Conservation (phyloP, 2,113 vertebrate species). For the Condylura cristata region DNA sequence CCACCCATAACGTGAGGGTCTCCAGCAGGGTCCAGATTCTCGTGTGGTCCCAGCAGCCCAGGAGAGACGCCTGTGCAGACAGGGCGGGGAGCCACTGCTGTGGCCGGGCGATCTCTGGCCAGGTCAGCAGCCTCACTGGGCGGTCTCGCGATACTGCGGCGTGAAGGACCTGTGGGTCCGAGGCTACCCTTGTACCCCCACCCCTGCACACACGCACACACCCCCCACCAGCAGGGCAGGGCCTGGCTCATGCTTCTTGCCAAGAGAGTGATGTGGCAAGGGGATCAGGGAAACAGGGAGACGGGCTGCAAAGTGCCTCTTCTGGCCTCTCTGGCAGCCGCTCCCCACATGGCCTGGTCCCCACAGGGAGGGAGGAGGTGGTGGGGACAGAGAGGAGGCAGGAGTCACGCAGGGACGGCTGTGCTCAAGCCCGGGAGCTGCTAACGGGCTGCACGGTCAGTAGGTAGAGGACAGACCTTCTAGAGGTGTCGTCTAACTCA, state of each 20-base stretch:
- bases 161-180: neutral
- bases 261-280: neutral
- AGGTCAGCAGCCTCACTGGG: neutral
- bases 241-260: neutral
- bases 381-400: constrained; percentile 53
- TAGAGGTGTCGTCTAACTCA: constrained; percentile 71
- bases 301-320: neutral
- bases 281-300: too few relatives aligned
- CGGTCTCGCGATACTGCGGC: neutral
- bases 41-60: neutral
- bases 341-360: neutral
- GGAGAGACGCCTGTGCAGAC: neutral
- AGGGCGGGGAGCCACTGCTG: neutral
- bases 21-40: neutral
- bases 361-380: neutral
- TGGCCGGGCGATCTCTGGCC: neutral
- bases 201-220: too few relatives aligned
- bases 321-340: neutral
- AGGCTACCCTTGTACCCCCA: neutral
- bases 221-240: too few relatives aligned
- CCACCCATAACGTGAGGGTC: neutral
- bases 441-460: constrained; percentile 77
- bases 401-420: constrained; percentile 63
- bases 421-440: constrained; percentile 63
- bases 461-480: constrained; percentile 77